Conservation (phyloP, 2,888 invertebrate species). For the Cataglyphis albicans region DNA sequence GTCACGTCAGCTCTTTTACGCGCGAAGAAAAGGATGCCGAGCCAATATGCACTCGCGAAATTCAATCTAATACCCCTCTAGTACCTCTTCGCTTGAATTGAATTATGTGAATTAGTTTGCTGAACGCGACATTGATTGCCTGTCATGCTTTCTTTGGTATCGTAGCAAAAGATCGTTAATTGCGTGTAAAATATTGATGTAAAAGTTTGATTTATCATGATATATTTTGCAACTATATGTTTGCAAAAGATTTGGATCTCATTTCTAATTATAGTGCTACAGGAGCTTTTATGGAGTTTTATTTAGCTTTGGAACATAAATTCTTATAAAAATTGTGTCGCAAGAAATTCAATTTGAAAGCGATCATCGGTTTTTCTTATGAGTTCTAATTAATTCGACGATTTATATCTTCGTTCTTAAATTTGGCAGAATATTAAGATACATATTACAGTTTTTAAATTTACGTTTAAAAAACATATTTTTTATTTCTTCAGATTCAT, state of each 20-base stretch:
- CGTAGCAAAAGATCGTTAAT: neutral
- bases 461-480: neutral
- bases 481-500: neutral
- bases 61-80: neutral
- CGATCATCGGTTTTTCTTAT: neutral
- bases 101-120: neutral
- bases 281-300: neutral
- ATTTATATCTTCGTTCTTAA: neutral
- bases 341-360: neutral
- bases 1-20: slow-evolving; percentile 57
- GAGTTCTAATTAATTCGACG: neutral
- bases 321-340: neutral
- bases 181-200: neutral
- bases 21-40: slow-evolving; percentile 8
- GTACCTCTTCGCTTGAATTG: neutral
- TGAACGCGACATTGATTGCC: neutral
- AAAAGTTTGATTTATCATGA: neutral
- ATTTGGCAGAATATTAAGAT: neutral
- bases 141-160: neutral
- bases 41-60: slow-evolving; percentile 16
- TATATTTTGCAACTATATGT: neutral
- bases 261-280: neutral
- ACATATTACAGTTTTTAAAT: neutral
- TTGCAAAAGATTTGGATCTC: neutral
- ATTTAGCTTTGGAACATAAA: neutral